Percentiles rank a stretch among this genome's conserved stretches.
These are phyloP conservation scores for Lochmaea capreae DNA, from an alignment of 2,888 invertebrate species.

Conservation along the genomic window DNA sequence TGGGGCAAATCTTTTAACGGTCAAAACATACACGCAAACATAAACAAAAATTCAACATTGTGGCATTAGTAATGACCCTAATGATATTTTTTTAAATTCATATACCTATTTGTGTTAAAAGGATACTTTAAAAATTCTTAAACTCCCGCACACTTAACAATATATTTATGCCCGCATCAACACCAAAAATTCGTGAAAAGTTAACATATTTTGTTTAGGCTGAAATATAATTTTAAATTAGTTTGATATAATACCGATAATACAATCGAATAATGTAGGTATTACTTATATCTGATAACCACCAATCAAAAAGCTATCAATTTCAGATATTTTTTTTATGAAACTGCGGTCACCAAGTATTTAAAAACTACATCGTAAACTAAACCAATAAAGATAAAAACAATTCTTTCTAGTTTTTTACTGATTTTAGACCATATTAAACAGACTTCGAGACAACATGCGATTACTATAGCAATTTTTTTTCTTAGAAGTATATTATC, in stretches of 20 bases:
- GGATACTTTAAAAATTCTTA: neutral
- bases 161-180: conserved; percentile 24
- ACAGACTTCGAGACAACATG: too few relatives aligned
- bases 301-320: neutral
- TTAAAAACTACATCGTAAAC: too few relatives aligned
- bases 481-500: too few relatives aligned
- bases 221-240: too few relatives aligned
- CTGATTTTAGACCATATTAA: too few relatives aligned
- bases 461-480: too few relatives aligned
- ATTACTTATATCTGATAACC: neutral
- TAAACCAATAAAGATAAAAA: neutral
- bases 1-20: too few relatives aligned
- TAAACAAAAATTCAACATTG: neutral
- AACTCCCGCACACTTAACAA: conserved; percentile 7
- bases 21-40: too few relatives aligned
- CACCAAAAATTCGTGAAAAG: conserved; percentile 23
- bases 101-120: neutral
- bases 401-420: too few relatives aligned
- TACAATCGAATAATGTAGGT: neutral
- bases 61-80: neutral
- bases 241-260: conserved; percentile 4
- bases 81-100: neutral
- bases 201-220: conserved; percentile 14
- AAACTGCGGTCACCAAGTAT: neutral
- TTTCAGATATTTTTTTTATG: neutral